Base-by-base conservation (phyloP, 2,797 vertebrate species). In the Pelodytes ibericus region DNA sequence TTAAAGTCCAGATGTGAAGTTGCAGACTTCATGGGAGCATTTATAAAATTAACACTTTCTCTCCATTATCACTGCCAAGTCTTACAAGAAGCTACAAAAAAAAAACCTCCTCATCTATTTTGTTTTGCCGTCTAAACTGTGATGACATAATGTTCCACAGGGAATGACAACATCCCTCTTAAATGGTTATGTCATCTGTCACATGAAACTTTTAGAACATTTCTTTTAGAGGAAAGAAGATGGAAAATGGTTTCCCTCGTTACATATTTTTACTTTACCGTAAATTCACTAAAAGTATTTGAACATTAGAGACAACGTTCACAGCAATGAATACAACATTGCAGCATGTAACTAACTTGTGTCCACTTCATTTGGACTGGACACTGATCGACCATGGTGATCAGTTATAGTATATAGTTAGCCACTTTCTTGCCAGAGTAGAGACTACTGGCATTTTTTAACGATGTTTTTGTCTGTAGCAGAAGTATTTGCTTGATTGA, bases 131-230 rank as follows among this genome's bases (percentile, higher is more conserved):
- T 53, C n/a, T 24, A 22, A 22, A 22, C 16, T 24, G 20, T 72
- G 64, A 24, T 66, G 62, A 74, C 53, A 49, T 33, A 6, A 63
- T 62, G n/a, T 49, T 36, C 74, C 65, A 31, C 22, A 13, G 51
- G 75, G 61, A 64, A 71, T 77, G 30, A 77, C 67, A 77, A 65
- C 33, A 77, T 53, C 59, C 29, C n/a, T 33, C 57, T 57, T 58
- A 77, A 77, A 70, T 36, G 59, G 51, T 25, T 16, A 36, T 70
- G 33, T 20, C 51, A 47, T 71, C 67, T 71, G 31, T 22, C 25
- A 77, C 59, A 58, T 63, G 26, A 44, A 76, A 62, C 51, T 25
- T 67, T 67, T 60, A 24, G 51, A 56, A 31, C n/a, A n/a, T n/a
- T 62, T 36, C 18, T 10, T 18, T 25, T 18, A 71, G 20, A 25